Evolutionary conservation across 2,113 vertebrate genomes (phyloP), one percentile per base, ranked within the genome.

Genomic region (Strix aluco): DNA sequence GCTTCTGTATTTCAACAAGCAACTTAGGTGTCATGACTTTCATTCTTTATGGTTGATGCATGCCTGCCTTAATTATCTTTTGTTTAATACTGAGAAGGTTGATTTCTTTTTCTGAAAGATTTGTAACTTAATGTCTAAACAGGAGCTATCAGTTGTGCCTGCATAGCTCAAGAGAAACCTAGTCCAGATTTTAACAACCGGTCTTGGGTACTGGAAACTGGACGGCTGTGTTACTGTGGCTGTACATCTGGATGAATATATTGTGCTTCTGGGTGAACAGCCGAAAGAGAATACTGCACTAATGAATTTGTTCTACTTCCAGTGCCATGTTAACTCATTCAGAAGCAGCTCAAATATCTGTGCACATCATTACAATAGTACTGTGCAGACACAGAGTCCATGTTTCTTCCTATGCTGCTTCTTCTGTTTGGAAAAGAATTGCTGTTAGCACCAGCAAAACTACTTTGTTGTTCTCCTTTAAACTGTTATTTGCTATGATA

Each of bases 241-340:
- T 61, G 49, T 88, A 78, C 52, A 38, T 84, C 83, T 96, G 77
- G 55, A 58, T 78, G 15, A 74, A 52, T 86, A 21, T 62, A 6
- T 32, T 78, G 5, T 59, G 38, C 23, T 70, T 78, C 69, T 2
- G 16, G 70, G 14, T 79, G 70, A 74, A 79, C 36, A 90, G 58
- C 71, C 81, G 65, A 61, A 34, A 92, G 80, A 88, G 49, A 88
- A 77, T 42, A 54, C 32, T 46, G 62, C 63, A 40, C 63, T 91
- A 78, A 92, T 80, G 30, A 78, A 88, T 95, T 86, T 74, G 46
- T 91, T 95, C 80, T 95, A 83, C 83, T 92, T 61, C 42, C 77
- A 26, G 27, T 80, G 49, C 25, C 17, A 62, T n/a, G 38, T 90
- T 77, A 77, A 81, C 36, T 89, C 42, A 8, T 79, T 89, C 63